These are phyloP conservation scores for Tuta absoluta DNA, from an alignment of 2,888 invertebrate genomes.

Conservation along the genomic window DNA sequence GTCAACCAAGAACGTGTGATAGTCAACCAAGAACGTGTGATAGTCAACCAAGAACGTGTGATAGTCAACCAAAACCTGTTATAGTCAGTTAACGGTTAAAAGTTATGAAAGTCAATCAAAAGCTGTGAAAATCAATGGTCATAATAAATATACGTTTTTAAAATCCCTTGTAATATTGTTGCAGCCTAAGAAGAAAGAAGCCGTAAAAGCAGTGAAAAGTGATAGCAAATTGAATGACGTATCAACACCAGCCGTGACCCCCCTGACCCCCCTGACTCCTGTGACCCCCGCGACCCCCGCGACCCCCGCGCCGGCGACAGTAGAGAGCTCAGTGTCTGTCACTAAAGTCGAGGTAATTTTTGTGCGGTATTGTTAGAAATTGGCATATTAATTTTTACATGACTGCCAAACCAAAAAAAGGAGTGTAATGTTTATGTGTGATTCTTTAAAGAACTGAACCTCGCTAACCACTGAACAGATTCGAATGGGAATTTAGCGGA, in stretches of 20 bases:
- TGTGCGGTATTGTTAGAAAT: neutral
- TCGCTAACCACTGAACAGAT: too few relatives aligned
- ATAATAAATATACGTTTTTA: neutral
- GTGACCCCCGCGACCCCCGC: neutral
- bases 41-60: too few relatives aligned
- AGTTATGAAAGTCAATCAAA: too few relatives aligned
- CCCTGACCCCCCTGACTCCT: neutral
- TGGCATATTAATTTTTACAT: neutral
- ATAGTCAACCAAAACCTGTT: too few relatives aligned
- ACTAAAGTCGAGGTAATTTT: neutral
- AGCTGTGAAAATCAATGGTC: too few relatives aligned
- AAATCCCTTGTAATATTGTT: neutral
- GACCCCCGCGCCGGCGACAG: neutral
- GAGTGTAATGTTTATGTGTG: too few relatives aligned
- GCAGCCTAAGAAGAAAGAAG: constrained; percentile 45
- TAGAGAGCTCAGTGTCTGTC: neutral
- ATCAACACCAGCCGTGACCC: neutral
- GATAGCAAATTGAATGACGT: constrained; percentile 50
- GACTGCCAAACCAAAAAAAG: too few relatives aligned
- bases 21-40: too few relatives aligned
- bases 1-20: too few relatives aligned
- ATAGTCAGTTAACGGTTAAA: too few relatives aligned
- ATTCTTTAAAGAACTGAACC: too few relatives aligned
- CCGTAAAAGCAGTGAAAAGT: constrained; percentile 45
- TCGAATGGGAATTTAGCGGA: too few relatives aligned